phyloP scores from a whole-genome alignment of 2,113 vertebrate genomes.

The Camarhynchus parvulus region DNA sequence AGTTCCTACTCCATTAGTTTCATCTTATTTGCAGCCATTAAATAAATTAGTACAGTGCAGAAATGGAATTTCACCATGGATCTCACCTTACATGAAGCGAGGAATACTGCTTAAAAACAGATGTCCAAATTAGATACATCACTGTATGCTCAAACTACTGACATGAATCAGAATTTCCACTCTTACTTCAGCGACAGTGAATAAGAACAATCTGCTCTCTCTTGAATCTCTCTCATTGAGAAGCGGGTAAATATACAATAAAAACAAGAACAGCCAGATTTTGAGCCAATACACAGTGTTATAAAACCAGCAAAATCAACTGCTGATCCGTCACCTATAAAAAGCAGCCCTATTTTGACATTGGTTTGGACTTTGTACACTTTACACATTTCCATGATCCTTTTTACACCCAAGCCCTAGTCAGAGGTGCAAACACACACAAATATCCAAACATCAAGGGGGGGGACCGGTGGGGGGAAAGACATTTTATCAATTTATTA shows the following conservation, averaged over 20 bases:
- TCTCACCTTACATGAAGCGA: background rate
- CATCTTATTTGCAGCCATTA: slow-evolving; percentile 20
- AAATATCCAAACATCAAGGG: background rate
- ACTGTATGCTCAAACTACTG: background rate
- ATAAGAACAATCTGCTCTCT: background rate
- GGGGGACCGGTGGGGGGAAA: background rate
- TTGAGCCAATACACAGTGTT: background rate
- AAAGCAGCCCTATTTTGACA: background rate
- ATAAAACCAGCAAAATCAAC: background rate
- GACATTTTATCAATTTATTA: background rate
- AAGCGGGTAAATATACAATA: background rate
- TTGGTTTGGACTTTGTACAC: background rate
- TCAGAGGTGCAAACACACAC: background rate
- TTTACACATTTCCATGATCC: background rate
- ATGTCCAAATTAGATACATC: background rate
- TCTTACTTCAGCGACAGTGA: background rate
- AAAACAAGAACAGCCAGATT: background rate
- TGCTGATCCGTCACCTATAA: background rate
- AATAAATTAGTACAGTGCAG: slow-evolving; percentile 51
- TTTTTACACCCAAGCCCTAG: background rate
- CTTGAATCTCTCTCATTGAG: background rate
- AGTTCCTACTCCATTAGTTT: slow-evolving; percentile 19
- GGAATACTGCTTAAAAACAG: slow-evolving; percentile 39
- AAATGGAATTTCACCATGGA: slow-evolving; percentile 28
- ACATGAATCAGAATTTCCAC: background rate